Conservation (phyloP, 1,140 invertebrate genomes). For the Plutomurus gul region DNA sequence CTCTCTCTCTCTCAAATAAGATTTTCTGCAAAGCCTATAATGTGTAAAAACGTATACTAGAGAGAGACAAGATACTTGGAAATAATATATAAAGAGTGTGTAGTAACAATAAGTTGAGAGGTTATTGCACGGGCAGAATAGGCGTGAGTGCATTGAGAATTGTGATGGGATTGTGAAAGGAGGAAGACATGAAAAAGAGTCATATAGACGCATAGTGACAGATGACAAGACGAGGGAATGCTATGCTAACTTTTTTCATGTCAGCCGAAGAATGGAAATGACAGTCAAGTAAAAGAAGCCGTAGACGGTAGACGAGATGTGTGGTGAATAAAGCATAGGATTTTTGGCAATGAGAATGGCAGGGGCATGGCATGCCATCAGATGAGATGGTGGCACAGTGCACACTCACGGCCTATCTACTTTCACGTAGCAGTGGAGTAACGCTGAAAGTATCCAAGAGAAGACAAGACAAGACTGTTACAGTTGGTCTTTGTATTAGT, state of each 20-base stretch:
- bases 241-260: slow-evolving; percentile 20
- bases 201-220: not conserved
- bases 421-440: not conserved
- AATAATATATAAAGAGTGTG: too few species aligned
- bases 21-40: too few species aligned
- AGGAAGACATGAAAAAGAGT: not conserved
- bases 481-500: too few species aligned
- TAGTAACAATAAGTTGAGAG: not conserved
- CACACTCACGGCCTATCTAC: too few species aligned
- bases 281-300: slow-evolving; percentile 9
- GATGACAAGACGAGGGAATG: not conserved
- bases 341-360: slow-evolving; percentile 19
- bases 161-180: not conserved
- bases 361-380: slow-evolving; percentile 10
- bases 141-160: not conserved
- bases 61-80: too few species aligned
- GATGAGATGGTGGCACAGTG: not conserved
- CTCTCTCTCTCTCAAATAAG: too few species aligned
- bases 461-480: not conserved
- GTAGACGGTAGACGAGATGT: not conserved
- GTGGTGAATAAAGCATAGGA: slow-evolving; percentile 13
- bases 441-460: not conserved
- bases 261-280: slow-evolving; percentile 10
- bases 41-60: too few species aligned
- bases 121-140: not conserved